Evolutionary conservation across 2,888 invertebrate species (phyloP).

Genomic region (Diadegma fenestrale): DNA sequence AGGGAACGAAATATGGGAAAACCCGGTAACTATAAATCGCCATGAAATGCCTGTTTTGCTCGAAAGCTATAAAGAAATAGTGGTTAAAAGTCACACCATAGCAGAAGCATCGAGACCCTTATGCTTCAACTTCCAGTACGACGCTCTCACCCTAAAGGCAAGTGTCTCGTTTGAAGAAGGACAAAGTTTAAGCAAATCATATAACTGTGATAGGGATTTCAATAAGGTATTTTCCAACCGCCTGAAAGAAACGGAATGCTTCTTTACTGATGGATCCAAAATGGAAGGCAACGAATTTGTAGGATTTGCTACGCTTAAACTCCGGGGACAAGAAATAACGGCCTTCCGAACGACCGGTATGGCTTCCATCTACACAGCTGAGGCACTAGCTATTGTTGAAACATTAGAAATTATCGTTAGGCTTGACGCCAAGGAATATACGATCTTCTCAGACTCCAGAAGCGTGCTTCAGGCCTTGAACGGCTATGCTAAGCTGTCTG

Average conservation of each 20-base stretch:
- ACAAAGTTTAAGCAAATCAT: not conserved
- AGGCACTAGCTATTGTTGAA: slow-evolving; percentile 38
- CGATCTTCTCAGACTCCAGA: slow-evolving; percentile 36
- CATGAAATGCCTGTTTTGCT: slow-evolving; percentile 4
- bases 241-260: slow-evolving; percentile 30
- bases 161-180: slow-evolving; percentile 3
- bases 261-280: slow-evolving; percentile 48
- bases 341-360: slow-evolving; percentile 15
- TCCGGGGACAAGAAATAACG: not conserved
- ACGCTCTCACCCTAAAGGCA: not conserved
- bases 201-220: not conserved
- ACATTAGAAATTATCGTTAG: slow-evolving; percentile 15
- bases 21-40: slow-evolving; percentile 13
- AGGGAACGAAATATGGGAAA: slow-evolving; percentile 4
- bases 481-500: not conserved
- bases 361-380: slow-evolving; percentile 43
- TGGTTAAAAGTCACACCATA: slow-evolving; percentile 1
- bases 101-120: slow-evolving; percentile 3
- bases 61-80: slow-evolving; percentile 5
- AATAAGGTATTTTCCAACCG: not conserved
- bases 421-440: slow-evolving; percentile 13
- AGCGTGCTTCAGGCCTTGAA: slow-evolving; percentile 34
- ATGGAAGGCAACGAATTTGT: slow-evolving; percentile 29
- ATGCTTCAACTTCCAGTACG: not conserved
- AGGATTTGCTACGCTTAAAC: slow-evolving; percentile 13